Evolutionary conservation across 2,797 vertebrate genomes (phyloP), one percentile per base, ranked within the genome.

Genomic region (Helarctos malayanus): DNA sequence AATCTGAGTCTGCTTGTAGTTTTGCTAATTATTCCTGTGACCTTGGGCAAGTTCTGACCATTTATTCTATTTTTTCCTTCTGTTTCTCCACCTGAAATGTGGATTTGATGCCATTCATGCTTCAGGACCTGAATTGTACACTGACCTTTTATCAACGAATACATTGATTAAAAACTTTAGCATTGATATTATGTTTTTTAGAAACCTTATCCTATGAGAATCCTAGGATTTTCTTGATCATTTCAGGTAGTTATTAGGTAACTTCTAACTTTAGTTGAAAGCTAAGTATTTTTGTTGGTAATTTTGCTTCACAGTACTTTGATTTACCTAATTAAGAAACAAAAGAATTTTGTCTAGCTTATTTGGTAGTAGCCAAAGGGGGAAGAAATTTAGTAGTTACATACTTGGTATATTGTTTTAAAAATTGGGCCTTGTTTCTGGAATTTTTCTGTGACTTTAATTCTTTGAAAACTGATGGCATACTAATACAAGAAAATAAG

Each of bases 1-100:
- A 91, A 68, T 85, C 25, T 71, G 38, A 69, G 11, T 71, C 61
- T 81, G 54, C 79, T 95, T 90, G 71, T 89, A 27, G 45, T 94
- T 97, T 95, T 94, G 76, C 71, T 63, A 45, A 61, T 96, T 89
- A 68, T 9, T 45, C 38, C 19, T 96, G n/a, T 94, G 96, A 96
- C 86, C 56, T 59, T 76, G 90, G 95, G 82, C 88, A 94, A 84
- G 83, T 97, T 97, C 19, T 89, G n/a, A 87, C 41, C 35, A 73
- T 87, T 82, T 83, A 86, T 4, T 73, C 15, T 69, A 6, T 21
- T 90, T 71, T 86, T 86, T 32, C 49, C 49, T 91, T 79, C 35
- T 85, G 61, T 97, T 97, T 97, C 75, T 97, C 75, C 49, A 87
- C 47, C 68, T 89, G 88, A 96, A 85, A 95, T 88, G 32, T 95